These are phyloP conservation scores for Drosophila sp. DNA, from an alignment of 1,140 invertebrate species.

Conservation along the genomic window DNA sequence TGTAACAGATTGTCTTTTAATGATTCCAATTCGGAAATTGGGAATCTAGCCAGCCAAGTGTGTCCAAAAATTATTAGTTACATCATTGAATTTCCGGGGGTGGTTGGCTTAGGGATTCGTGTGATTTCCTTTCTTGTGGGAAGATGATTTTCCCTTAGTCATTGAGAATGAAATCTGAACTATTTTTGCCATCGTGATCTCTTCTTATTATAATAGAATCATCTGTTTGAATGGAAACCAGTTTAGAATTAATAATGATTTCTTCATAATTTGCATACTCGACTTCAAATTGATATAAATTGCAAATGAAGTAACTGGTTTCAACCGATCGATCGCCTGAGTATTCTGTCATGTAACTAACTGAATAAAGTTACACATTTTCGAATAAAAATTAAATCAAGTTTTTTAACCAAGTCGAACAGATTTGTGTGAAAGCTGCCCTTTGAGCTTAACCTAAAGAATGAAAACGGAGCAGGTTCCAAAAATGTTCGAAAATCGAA, in stretches of 20 bases:
- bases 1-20: conserved; percentile 82
- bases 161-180: neutral
- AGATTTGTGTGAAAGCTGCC: too few species aligned
- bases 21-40: conserved; percentile 37
- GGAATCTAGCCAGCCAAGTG: conserved; percentile 22
- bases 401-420: too few species aligned
- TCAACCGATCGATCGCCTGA: neutral
- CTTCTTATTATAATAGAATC: neutral
- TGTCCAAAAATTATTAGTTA: conserved; percentile 27
- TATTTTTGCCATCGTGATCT: neutral
- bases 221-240: neutral
- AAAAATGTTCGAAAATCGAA: too few species aligned
- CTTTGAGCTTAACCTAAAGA: too few species aligned
- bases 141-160: conserved; percentile 14
- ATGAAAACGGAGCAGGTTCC: too few species aligned
- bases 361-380: too few species aligned
- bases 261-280: neutral
- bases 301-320: conserved; percentile 6
- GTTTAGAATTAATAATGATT: conserved; percentile 3
- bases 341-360: neutral
- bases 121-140: conserved; percentile 1
- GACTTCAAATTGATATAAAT: conserved; percentile 5
- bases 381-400: too few species aligned
- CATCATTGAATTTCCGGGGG: conserved; percentile 19
- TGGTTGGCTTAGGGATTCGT: neutral